Evolutionary conservation across 1,140 invertebrate species (phyloP), one percentile per base, ranked within the genome.

Genomic region (Ceratitis capitata): DNA sequence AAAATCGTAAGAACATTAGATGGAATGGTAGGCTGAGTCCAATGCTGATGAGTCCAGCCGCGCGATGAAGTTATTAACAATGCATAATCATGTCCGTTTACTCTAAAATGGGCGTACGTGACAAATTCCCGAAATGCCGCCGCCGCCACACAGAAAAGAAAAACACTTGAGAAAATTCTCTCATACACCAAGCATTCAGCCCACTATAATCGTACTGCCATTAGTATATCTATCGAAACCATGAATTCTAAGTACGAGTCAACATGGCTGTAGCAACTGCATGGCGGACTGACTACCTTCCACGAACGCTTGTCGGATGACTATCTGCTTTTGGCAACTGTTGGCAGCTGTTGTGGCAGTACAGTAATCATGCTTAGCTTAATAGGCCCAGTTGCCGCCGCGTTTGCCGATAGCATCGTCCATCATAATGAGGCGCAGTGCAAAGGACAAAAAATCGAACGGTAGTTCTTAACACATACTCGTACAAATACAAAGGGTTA

Each of bases 61-160:
- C 29, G 16, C 83, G 45, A 84, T 84, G 53, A 83, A 83, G 82
- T 83, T 83, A 83, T 83, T 84, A 84, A 84, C 83, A 61, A 84
- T 84, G 83, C 83, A 64, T 64, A 84, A 84, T 84, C 83, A 84
- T 84, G 83, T 84, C 53, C 83, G 83, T 84, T 84, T 84, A 64
- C 83, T 84, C 83, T 64, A 84, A 84, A 84, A 64, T 84, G 53
- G 83, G 83, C 32, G 83, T 53, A 84, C 83, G 83, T 84, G 83
- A 84, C 83, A 84, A 84, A 84, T 84, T 84, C 83, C 42, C 83
- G 23, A 84, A 84, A 61, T 84, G 51, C 51, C n/a, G 42, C 83
- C n/a, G 42, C 83, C 69, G 42, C 69, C 9, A 23, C 23, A 23
- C 19, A 45, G 19, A 16, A 39, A 83, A n/a, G 69, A 45, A 78